Evolutionary conservation across 2,113 vertebrate species (phyloP).

Genomic region (Gnathochromis pfefferi): DNA sequence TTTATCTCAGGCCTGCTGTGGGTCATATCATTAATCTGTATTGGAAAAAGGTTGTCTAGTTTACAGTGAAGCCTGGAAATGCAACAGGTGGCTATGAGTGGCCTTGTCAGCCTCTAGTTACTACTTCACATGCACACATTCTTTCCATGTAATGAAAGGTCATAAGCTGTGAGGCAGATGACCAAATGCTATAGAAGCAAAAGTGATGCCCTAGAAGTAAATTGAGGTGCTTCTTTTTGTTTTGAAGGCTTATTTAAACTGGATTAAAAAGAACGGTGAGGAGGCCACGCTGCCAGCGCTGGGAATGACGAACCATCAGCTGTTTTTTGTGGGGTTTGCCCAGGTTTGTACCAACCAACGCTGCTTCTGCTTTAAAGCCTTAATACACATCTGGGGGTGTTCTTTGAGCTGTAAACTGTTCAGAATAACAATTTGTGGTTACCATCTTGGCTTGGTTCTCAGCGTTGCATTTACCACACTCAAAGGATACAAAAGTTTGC

Average conservation of each 20-base stretch:
- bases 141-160: conserved; percentile 69
- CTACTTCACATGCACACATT: conserved; percentile 52
- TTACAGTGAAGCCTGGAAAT: conserved; percentile 41
- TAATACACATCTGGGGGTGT: neutral
- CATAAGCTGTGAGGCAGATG: conserved; percentile 42
- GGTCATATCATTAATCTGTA: conserved; percentile 17
- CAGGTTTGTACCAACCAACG: conserved; percentile 75
- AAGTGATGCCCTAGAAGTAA: neutral
- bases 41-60: conserved; percentile 41
- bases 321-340: conserved; percentile 94
- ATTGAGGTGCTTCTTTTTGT: neutral
- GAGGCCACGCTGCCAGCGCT: conserved; percentile 83
- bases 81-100: conserved; percentile 57
- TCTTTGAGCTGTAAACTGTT: neutral
- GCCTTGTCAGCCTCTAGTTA: conserved; percentile 44
- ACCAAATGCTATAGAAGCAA: conserved; percentile 25
- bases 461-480: neutral
- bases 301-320: conserved; percentile 87
- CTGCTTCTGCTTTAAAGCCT: neutral
- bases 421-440: neutral
- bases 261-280: conserved; percentile 84
- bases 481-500: neutral
- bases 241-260: conserved; percentile 90
- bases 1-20: neutral
- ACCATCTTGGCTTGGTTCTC: neutral